Conservation (phyloP, 2,797 vertebrate species). For the Cyprinella venusta region DNA sequence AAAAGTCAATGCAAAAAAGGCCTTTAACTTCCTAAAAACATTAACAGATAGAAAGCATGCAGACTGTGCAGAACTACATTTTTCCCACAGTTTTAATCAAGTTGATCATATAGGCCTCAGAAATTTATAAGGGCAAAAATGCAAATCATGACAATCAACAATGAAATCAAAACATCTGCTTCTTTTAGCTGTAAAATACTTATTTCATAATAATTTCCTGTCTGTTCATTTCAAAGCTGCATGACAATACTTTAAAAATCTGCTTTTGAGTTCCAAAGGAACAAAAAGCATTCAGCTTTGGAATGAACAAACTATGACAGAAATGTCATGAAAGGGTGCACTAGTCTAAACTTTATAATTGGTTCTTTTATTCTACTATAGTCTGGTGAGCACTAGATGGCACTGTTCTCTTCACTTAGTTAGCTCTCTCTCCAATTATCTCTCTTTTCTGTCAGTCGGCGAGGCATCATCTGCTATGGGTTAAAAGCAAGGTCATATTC, state of each 20-base stretch:
- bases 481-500: background rate
- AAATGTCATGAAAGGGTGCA: background rate
- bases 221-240: background rate
- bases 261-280: background rate
- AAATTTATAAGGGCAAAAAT: no score
- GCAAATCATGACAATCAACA: background rate
- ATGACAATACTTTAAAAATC: background rate
- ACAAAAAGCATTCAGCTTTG: background rate
- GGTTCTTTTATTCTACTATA: background rate
- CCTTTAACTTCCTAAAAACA: background rate
- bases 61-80: background rate
- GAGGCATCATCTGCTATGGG: background rate
- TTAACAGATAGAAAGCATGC: background rate
- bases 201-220: no score
- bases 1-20: background rate
- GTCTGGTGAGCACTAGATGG: background rate
- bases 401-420: constrained; percentile 23
- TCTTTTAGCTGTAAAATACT: background rate
- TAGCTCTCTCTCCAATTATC: background rate
- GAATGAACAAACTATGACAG: background rate
- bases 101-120: background rate
- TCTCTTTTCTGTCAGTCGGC: background rate
- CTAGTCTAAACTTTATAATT: background rate
- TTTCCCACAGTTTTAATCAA: background rate
- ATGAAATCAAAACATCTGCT: background rate